phyloP scores from a whole-genome alignment of 2,113 vertebrate species.

The Notothenia rossii region DNA sequence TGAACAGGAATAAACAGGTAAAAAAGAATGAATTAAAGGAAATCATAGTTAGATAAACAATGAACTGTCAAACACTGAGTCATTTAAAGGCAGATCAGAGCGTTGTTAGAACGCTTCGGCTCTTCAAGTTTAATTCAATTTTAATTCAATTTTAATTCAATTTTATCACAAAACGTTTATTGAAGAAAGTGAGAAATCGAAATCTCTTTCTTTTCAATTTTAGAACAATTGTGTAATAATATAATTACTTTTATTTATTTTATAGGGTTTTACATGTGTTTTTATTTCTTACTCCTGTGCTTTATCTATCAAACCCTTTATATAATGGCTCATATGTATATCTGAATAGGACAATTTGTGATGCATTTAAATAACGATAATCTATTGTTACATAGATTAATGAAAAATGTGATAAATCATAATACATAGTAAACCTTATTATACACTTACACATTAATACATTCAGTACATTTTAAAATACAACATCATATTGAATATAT shows the following conservation, averaged over 20 bases:
- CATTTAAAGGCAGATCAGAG: neutral
- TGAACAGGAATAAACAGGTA: conserved; percentile 53
- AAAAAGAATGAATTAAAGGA: conserved; percentile 53
- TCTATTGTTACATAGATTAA: neutral
- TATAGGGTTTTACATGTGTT: neutral
- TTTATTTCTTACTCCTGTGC: neutral
- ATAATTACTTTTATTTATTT: neutral
- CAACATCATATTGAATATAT: neutral
- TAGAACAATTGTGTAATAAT: neutral
- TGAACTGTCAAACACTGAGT: conserved; percentile 30
- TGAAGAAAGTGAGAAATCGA: conserved; percentile 25
- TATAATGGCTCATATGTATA: neutral
- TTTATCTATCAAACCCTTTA: neutral
- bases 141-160: conserved; percentile 42
- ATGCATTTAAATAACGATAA: neutral
- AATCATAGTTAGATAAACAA: conserved; percentile 61
- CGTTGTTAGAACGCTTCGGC: neutral
- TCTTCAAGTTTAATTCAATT: conserved; percentile 44
- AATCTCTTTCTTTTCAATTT: neutral
- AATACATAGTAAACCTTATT: no score
- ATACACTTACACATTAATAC: neutral
- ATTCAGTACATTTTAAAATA: neutral
- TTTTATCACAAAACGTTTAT: conserved; percentile 24
- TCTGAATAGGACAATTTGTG: neutral
- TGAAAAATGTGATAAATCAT: neutral